These are phyloP conservation scores for Chymomyza costata DNA, from an alignment of 1,140 invertebrate species.

Conservation along the genomic window DNA sequence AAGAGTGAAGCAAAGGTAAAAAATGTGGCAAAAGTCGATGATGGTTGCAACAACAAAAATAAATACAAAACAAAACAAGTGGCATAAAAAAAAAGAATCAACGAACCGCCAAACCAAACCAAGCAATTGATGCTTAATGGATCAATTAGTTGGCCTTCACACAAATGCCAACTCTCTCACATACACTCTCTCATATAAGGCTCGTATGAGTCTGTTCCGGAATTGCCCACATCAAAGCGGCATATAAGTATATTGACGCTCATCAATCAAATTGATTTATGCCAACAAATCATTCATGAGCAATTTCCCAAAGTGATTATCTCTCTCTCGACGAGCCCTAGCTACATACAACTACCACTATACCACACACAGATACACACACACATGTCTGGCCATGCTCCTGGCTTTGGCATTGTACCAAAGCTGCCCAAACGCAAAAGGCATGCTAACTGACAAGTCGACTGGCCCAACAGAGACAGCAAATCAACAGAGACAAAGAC, in stretches of 20 bases:
- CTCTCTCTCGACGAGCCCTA: constrained; percentile 45
- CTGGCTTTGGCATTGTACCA: constrained; percentile 8
- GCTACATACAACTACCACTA: constrained; percentile 22
- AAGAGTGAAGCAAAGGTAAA: no score
- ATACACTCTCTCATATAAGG: constrained; percentile 5
- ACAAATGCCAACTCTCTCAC: constrained; percentile 31
- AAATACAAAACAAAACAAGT: background rate
- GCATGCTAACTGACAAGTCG: constrained; percentile 69
- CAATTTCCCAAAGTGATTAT: constrained; percentile 74
- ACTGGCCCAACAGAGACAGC: constrained; percentile 19
- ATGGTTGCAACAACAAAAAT: background rate
- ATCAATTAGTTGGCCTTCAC: constrained; percentile 63
- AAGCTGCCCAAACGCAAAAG: constrained; percentile 55
- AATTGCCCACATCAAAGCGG: constrained; percentile 71
- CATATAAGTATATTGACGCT: constrained; percentile 70
- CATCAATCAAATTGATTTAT: constrained; percentile 74
- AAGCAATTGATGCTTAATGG: constrained; percentile 71
- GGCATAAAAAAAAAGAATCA: background rate
- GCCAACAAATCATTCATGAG: constrained; percentile 73
- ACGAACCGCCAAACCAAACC: constrained; percentile 17
- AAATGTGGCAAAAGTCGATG: no score
- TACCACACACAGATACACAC: no score
- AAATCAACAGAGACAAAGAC: constrained; percentile 23
- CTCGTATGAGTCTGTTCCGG: constrained; percentile 38
- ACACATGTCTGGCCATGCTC: constrained; percentile 16